Conservation (phyloP, 92 coral and sea anemone genomes). For the Porites rus region DNA sequence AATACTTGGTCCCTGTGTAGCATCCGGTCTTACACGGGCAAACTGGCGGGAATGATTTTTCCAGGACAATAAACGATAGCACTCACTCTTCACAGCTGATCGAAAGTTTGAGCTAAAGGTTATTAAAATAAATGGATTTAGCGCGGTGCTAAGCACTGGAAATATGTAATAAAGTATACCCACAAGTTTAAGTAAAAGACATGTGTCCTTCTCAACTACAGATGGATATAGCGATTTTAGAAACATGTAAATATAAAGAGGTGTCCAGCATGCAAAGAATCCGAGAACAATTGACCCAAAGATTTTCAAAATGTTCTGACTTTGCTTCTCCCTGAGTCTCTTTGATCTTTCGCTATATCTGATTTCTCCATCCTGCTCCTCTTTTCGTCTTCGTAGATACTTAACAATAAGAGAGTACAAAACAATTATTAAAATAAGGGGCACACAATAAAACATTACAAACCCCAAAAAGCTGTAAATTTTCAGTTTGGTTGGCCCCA, state of each 20-base stretch:
- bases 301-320: conserved; percentile 10
- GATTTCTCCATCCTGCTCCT: background rate
- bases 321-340: conserved; percentile 1
- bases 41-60: background rate
- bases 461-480: conserved; percentile 2
- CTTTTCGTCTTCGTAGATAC: background rate
- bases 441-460: conserved; percentile 2
- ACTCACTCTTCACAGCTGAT: background rate
- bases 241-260: conserved; percentile 11
- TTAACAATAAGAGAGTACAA: conserved; percentile 9
- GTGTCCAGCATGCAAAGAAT: conserved; percentile 23
- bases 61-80: background rate
- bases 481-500: background rate
- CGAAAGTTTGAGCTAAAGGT: conserved; percentile 1
- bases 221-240: conserved; percentile 20
- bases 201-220: conserved; percentile 1
- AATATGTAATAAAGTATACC: conserved; percentile 16
- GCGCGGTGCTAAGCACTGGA: conserved; percentile 25
- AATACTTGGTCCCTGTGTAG: background rate
- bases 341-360: background rate
- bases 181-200: conserved; percentile 6
- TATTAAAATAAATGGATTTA: conserved; percentile 21
- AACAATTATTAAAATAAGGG: conserved; percentile 16
- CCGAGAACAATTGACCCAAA: background rate
- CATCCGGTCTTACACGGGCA: background rate